A percentile compares a stretch with the other conserved stretches of the same genome.
phyloP scores from a whole-genome alignment of 1,140 invertebrate species.

The Amyelois transitella region DNA sequence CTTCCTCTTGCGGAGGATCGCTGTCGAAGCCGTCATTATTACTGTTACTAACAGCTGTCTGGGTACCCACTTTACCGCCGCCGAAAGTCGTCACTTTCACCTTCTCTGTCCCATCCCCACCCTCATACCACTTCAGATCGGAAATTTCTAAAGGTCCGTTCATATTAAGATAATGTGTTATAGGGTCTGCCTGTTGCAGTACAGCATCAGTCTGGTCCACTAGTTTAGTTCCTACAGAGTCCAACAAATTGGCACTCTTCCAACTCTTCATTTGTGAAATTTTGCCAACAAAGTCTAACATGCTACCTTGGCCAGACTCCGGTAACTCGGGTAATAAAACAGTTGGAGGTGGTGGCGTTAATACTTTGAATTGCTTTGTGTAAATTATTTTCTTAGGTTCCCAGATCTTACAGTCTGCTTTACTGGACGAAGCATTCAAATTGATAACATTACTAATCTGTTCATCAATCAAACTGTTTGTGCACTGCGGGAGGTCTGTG shows the following conservation, averaged over 20 bases:
- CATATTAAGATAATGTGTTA: slow-evolving; percentile 62
- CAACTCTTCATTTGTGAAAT: slow-evolving; percentile 60
- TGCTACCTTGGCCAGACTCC: slow-evolving; percentile 43
- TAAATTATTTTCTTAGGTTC: slow-evolving; percentile 60
- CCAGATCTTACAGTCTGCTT: slow-evolving; percentile 64
- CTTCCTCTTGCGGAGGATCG: slow-evolving; percentile 55
- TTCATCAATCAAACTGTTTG: slow-evolving; percentile 59
- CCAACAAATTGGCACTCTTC: slow-evolving; percentile 54
- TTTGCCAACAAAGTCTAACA: slow-evolving; percentile 56
- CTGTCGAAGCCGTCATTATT: slow-evolving; percentile 67
- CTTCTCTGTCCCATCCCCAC: slow-evolving; percentile 49
- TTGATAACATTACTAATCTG: slow-evolving; percentile 69
- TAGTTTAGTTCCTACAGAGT: slow-evolving; percentile 55
- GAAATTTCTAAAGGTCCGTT: slow-evolving; percentile 61
- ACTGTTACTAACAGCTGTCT: slow-evolving; percentile 43
- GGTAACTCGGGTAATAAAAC: slow-evolving; percentile 52
- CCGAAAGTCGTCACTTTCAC: slow-evolving; percentile 47
- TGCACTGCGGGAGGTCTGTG: slow-evolving; percentile 64
- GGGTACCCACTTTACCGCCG: slow-evolving; percentile 48
- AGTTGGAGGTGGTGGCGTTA: slow-evolving; percentile 48
- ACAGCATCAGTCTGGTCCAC: slow-evolving; percentile 58
- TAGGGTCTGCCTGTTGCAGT: slow-evolving; percentile 37
- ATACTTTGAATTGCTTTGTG: slow-evolving; percentile 54
- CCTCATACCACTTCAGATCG: slow-evolving; percentile 64
- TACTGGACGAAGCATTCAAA: slow-evolving; percentile 64